Percentiles rank a stretch among this genome's conserved stretches.
Conservation (phyloP, 2,113 vertebrate species). For the Anas platyrhynchos region DNA sequence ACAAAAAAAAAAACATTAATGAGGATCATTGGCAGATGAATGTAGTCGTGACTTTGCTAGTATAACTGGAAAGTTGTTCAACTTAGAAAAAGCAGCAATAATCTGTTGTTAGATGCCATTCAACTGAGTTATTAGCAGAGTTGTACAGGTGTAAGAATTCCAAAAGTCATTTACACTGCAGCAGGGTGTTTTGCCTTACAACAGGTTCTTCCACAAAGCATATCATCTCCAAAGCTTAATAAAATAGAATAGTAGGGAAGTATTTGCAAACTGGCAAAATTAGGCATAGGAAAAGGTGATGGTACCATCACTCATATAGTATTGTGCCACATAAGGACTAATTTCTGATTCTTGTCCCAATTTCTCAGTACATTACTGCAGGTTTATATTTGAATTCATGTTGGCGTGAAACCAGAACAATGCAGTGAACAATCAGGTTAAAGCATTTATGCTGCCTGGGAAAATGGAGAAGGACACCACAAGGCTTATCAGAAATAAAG, state of each 20-base stretch:
- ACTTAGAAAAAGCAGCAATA: neutral
- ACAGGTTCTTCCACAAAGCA: neutral
- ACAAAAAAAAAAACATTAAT: neutral
- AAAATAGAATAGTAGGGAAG: neutral
- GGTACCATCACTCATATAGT: neutral
- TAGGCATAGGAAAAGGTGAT: neutral
- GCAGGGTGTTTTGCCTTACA: neutral
- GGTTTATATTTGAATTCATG: neutral
- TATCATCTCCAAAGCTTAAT: neutral
- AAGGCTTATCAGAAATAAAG: neutral
- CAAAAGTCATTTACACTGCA: slow-evolving; percentile 8
- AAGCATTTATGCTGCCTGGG: neutral
- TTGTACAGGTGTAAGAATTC: neutral
- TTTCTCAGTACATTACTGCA: neutral
- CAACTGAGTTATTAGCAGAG: neutral
- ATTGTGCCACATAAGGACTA: neutral
- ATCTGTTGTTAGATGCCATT: neutral
- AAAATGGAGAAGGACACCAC: neutral
- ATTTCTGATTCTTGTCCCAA: neutral
- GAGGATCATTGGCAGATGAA: neutral
- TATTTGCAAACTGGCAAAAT: neutral
- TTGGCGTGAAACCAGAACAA: neutral
- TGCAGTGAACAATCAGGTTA: neutral
- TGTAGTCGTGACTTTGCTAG: neutral
- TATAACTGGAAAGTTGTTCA: neutral